Percentiles rank a stretch among this genome's conserved stretches.
Conservation (phyloP, 1,140 invertebrate genomes). For the Dendrolimus punctatus region DNA sequence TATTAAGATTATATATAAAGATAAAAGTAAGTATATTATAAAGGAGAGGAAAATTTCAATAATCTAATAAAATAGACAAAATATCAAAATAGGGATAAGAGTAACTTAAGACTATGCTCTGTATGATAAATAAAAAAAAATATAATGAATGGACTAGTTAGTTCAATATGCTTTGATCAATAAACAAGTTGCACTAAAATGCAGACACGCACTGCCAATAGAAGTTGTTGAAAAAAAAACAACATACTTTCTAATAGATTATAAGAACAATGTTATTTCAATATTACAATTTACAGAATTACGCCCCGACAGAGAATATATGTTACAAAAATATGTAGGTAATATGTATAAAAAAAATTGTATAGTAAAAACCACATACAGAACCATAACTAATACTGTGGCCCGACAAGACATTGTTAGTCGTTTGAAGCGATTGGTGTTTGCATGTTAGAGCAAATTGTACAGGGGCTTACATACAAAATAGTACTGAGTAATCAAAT, state of each 20-base stretch:
- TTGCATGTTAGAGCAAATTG: slow-evolving; percentile 74
- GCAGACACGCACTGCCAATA: slow-evolving; percentile 71
- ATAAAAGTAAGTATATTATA: slow-evolving; percentile 6
- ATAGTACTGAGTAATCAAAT: slow-evolving; percentile 1
- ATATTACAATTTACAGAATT: slow-evolving; percentile 37
- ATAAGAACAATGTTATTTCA: slow-evolving; percentile 28
- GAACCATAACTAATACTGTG: slow-evolving; percentile 62
- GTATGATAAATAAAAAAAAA: too few species aligned
- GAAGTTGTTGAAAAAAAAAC: slow-evolving; percentile 33
- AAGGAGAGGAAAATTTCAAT: neutral
- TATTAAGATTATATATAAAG: slow-evolving; percentile 12
- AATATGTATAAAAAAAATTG: slow-evolving; percentile 47
- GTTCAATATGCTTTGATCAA: slow-evolving; percentile 62
- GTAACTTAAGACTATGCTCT: neutral
- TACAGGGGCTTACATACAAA: slow-evolving; percentile 36
- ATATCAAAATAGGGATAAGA: slow-evolving; percentile 8
- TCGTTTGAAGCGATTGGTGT: slow-evolving; percentile 72
- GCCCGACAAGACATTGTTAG: slow-evolving; percentile 69
- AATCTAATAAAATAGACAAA: slow-evolving; percentile 7
- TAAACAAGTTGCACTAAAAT: slow-evolving; percentile 71
- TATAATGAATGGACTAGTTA: slow-evolving; percentile 31
- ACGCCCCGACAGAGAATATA: slow-evolving; percentile 54
- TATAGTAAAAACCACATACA: slow-evolving; percentile 56
- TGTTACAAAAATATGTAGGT: slow-evolving; percentile 42
- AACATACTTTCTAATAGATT: slow-evolving; percentile 39